Evolutionary conservation across 2,888 invertebrate species (phyloP).

Genomic region (Phortica magna): DNA sequence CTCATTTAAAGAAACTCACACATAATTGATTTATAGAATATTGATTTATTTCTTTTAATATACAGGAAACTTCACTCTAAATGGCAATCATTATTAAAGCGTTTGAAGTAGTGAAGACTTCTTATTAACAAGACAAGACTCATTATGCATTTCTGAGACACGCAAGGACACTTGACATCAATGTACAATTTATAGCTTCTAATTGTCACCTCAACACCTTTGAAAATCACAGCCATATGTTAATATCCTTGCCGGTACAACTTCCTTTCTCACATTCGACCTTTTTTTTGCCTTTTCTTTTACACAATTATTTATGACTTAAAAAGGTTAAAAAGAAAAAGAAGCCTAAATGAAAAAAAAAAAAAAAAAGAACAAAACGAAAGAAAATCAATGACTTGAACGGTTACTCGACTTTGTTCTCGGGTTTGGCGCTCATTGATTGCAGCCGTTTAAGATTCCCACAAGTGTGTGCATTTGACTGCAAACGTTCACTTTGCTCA

Average conservation of each 20-base stretch:
- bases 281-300: neutral
- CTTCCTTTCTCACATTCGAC: constrained; percentile 23
- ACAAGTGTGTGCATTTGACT: neutral
- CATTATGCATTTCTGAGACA: neutral
- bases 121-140: neutral
- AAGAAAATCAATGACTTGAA: constrained; percentile 9
- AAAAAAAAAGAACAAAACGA: neutral
- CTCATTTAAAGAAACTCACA: neutral
- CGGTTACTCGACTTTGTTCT: constrained; percentile 15
- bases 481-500: neutral
- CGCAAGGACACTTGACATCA: neutral
- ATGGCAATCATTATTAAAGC: no score
- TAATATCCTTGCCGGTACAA: constrained; percentile 17
- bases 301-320: neutral
- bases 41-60: neutral
- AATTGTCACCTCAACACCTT: constrained; percentile 14
- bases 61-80: neutral
- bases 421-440: neutral
- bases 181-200: constrained; percentile 1
- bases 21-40: neutral
- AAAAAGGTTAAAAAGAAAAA: neutral
- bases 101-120: no score
- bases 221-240: constrained; percentile 25
- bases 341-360: neutral
- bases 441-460: constrained; percentile 53